These are phyloP conservation scores for Copidosoma aretas DNA, from an alignment of 2,888 invertebrate species.

Conservation along the genomic window DNA sequence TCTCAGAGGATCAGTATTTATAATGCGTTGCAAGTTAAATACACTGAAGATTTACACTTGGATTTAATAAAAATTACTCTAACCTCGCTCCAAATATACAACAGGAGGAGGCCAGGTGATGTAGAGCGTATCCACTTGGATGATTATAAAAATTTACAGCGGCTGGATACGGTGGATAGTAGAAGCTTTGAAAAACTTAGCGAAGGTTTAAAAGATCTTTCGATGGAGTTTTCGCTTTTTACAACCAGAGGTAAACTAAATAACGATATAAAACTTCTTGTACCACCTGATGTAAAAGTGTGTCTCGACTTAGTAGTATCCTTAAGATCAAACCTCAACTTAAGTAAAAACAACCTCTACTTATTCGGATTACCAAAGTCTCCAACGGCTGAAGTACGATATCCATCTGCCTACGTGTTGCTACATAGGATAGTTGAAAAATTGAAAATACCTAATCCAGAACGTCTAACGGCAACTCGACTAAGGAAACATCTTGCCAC, in stretches of 20 bases:
- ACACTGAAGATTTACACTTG: background rate
- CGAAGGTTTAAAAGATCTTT: background rate
- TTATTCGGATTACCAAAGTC: slow-evolving; percentile 15
- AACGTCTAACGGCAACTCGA: background rate
- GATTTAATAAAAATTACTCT: background rate
- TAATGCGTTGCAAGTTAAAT: background rate
- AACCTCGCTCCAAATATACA: background rate
- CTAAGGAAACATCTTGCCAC: slow-evolving; percentile 17
- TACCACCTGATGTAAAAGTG: background rate
- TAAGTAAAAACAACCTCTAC: slow-evolving; percentile 6
- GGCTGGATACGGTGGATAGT: background rate
- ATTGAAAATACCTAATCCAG: background rate
- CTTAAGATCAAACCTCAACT: background rate
- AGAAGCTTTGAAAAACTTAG: background rate
- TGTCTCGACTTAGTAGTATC: slow-evolving; percentile 1
- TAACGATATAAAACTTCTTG: slow-evolving; percentile 1
- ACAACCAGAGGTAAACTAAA: slow-evolving; percentile 3
- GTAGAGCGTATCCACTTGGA: background rate
- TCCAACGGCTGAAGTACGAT: background rate
- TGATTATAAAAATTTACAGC: too few relatives aligned
- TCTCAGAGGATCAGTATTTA: background rate
- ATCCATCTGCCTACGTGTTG: slow-evolving; percentile 1
- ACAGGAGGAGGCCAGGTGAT: background rate
- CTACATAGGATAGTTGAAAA: background rate
- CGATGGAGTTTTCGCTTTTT: background rate